These are phyloP conservation scores for Taenioides sp. DNA, from an alignment of 2,797 vertebrate genomes.

Conservation along the genomic window DNA sequence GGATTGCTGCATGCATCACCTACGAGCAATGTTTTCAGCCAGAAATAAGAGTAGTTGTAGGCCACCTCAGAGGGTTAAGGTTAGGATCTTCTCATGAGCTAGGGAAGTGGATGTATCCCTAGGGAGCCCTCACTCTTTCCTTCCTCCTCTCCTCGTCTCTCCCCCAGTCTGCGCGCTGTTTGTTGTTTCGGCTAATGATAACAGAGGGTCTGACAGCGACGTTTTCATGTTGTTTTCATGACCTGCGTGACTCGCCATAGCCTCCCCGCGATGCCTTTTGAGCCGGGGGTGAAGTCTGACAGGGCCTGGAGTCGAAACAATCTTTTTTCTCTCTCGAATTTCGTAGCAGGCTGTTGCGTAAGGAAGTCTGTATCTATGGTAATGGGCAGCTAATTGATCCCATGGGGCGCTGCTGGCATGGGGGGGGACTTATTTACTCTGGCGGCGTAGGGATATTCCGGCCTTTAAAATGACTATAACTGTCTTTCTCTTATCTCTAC, in stretches of 20 bases:
- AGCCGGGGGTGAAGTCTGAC: constrained; percentile 72
- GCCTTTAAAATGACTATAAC: constrained; percentile 62
- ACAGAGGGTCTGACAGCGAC: constrained; percentile 77
- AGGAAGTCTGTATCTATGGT: constrained; percentile 59
- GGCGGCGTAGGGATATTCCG: constrained; percentile 58
- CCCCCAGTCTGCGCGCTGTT: constrained; percentile 48
- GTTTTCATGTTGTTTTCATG: constrained; percentile 69
- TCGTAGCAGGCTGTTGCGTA: constrained; percentile 60
- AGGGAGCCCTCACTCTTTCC: constrained; percentile 65
- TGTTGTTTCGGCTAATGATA: constrained; percentile 78
- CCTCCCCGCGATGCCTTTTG: constrained; percentile 64
- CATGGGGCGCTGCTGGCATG: constrained; percentile 51
- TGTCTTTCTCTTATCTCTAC: constrained; percentile 67
- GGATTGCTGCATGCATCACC: background rate
- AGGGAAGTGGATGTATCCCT: constrained; percentile 69
- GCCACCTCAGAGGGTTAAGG: constrained; percentile 31
- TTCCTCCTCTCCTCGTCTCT: constrained; percentile 45
- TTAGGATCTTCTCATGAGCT: constrained; percentile 68
- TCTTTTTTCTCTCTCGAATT: constrained; percentile 32
- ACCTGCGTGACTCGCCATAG: constrained; percentile 66
- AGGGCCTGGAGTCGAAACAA: constrained; percentile 44
- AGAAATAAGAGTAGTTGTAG: constrained; percentile 39
- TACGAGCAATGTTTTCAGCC: constrained; percentile 2
- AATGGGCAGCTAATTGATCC: constrained; percentile 71
- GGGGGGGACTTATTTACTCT: constrained; percentile 67